phyloP scores from a whole-genome alignment of 2,888 invertebrate species.

The Oxytorus armatus region DNA sequence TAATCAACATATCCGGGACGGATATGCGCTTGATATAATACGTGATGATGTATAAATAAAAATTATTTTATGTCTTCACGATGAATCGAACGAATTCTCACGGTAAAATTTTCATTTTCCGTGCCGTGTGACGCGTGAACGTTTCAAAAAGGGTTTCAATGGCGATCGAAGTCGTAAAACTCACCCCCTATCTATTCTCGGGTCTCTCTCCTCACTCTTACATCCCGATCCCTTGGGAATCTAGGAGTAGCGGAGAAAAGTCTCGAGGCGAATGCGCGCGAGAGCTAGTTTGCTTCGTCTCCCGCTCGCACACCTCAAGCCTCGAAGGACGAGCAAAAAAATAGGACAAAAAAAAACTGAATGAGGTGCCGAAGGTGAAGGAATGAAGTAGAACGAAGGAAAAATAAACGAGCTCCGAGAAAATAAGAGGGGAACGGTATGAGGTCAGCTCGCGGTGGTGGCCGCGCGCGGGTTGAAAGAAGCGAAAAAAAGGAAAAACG shows the following conservation, averaged over 20 bases:
- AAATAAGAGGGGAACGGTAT: constrained; percentile 62
- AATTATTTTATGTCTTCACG: constrained; percentile 1
- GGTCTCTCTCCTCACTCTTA: constrained; percentile 21
- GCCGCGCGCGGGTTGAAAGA: constrained; percentile 40
- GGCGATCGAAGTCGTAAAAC: constrained; percentile 64
- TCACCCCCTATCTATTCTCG: constrained; percentile 36
- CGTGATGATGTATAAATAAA: neutral
- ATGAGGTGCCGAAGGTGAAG: constrained; percentile 49
- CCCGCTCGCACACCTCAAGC: constrained; percentile 36
- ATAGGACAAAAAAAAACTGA: too few species aligned
- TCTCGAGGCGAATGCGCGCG: constrained; percentile 21
- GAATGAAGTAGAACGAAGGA: constrained; percentile 40
- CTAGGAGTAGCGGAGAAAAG: constrained; percentile 37
- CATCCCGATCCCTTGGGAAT: constrained; percentile 18
- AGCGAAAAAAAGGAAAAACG: constrained; percentile 11
- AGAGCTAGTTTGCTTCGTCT: constrained; percentile 42
- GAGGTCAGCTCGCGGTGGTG: constrained; percentile 62
- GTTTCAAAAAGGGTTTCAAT: constrained; percentile 58
- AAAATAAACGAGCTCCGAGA: constrained; percentile 66
- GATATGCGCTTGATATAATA: neutral
- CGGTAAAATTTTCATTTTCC: constrained; percentile 45
- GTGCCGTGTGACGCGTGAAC: too few species aligned
- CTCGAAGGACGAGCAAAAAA: too few species aligned
- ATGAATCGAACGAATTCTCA: constrained; percentile 25
- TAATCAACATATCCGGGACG: neutral